Conservation (phyloP, 2,888 invertebrate genomes). For the Diarsia brunnea region DNA sequence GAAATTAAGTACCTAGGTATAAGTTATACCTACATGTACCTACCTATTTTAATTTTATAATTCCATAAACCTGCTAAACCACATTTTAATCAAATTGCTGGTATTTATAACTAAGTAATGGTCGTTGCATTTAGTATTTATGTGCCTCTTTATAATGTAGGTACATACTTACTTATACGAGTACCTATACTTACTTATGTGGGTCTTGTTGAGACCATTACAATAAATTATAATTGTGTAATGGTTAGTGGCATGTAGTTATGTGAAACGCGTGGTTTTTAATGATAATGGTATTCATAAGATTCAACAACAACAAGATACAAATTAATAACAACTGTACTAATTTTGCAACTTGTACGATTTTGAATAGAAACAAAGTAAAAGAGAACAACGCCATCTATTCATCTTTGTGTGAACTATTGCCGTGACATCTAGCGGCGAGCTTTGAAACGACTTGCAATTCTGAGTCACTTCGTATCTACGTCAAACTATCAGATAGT, state of each 20-base stretch:
- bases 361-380: too few relatives aligned
- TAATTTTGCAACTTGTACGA: background rate
- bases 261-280: background rate
- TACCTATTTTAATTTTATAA: conserved; percentile 1
- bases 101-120: background rate
- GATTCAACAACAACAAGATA: background rate
- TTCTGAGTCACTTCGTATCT: fast-evolving
- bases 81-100: conserved; percentile 10
- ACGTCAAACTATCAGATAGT: conserved; percentile 7
- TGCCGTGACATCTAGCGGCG: background rate
- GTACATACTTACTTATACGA: background rate
- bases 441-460: fast-evolving
- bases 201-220: background rate
- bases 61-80: conserved; percentile 14
- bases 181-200: background rate
- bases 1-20: background rate
- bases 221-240: background rate
- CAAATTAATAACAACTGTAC: too few relatives aligned
- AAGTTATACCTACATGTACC: too few relatives aligned
- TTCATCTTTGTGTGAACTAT: background rate
- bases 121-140: background rate
- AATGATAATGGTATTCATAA: conserved; percentile 4
- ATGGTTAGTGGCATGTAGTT: conserved; percentile 4
- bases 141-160: background rate
- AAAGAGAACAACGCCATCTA: conserved; percentile 45